Percentiles rank a stretch among this genome's conserved stretches.
Conservation (phyloP, 2,113 vertebrate genomes). For the Brienomyrus brachyistius region DNA sequence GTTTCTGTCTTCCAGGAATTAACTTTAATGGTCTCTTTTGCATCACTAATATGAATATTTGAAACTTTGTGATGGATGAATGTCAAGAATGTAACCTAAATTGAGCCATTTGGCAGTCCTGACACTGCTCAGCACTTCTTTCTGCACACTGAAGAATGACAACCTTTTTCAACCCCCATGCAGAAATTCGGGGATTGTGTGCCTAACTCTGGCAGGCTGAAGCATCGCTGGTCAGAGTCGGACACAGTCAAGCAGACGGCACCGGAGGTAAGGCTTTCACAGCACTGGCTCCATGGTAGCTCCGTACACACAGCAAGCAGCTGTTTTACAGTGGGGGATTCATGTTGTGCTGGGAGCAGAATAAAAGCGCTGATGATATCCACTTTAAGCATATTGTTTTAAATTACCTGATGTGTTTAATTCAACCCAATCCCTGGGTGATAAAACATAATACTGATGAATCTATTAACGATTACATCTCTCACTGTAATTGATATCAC, state of each 20-base stretch:
- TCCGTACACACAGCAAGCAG: not conserved
- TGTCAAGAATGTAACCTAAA: not conserved
- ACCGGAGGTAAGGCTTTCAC: conserved; percentile 60
- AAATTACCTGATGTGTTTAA: not conserved
- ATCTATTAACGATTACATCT: not conserved
- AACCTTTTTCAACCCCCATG: conserved; percentile 44
- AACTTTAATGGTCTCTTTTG: not conserved
- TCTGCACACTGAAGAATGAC: conserved; percentile 37
- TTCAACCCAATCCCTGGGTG: not conserved
- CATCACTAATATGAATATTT: not conserved
- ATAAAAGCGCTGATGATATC: not conserved
- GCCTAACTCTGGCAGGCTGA: conserved; percentile 63
- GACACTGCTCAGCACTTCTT: not conserved
- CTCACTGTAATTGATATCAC: not conserved
- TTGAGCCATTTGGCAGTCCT: not conserved
- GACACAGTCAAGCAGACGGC: conserved; percentile 62
- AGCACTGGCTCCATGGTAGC: not conserved
- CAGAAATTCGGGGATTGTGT: conserved; percentile 70
- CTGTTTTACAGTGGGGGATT: not conserved
- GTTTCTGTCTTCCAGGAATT: not conserved
- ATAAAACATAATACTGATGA: not conserved
- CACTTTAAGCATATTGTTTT: not conserved
- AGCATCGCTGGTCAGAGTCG: conserved; percentile 69
- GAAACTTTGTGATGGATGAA: not conserved
- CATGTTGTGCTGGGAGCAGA: not conserved